Percentiles rank a stretch among this genome's conserved stretches.
These are phyloP conservation scores for Bergia sp. DNA, from an alignment of 92 coral and sea anemone genomes.

Conservation along the genomic window DNA sequence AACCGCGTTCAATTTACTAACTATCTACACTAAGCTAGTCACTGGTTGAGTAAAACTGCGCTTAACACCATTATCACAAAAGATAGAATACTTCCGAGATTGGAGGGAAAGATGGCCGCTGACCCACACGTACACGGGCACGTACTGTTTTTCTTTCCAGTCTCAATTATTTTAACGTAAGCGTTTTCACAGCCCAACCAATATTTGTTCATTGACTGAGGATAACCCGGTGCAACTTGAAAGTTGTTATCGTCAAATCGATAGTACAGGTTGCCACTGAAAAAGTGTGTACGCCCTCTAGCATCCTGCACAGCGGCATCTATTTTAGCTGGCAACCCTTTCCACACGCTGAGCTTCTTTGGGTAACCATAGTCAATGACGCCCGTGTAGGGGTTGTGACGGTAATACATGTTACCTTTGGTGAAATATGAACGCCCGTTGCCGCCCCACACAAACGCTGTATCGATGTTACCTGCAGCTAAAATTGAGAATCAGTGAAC, in stretches of 20 bases:
- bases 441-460: slow-evolving; percentile 66
- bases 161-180: slow-evolving; percentile 13
- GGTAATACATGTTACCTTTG: slow-evolving; percentile 58
- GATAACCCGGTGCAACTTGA: slow-evolving; percentile 34
- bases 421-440: slow-evolving; percentile 62
- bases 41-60: not conserved
- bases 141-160: slow-evolving; percentile 30
- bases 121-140: slow-evolving; percentile 50
- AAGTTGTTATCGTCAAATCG: slow-evolving; percentile 46
- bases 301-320: slow-evolving; percentile 60
- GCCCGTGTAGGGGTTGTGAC: slow-evolving; percentile 55
- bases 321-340: slow-evolving; percentile 34
- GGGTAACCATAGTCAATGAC: slow-evolving; percentile 61
- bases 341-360: slow-evolving; percentile 40
- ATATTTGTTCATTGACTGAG: slow-evolving; percentile 49
- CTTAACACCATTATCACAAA: not conserved
- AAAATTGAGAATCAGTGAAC: not conserved
- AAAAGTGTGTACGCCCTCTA: slow-evolving; percentile 50
- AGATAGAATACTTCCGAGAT: not conserved
- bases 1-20: not conserved
- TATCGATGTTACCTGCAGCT: slow-evolving; percentile 52
- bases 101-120: not conserved
- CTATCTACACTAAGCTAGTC: not conserved
- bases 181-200: slow-evolving; percentile 56
- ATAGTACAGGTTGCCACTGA: slow-evolving; percentile 51